These are phyloP conservation scores for Halichoerus grypus DNA, from an alignment of 2,113 vertebrate species.

Conservation along the genomic window DNA sequence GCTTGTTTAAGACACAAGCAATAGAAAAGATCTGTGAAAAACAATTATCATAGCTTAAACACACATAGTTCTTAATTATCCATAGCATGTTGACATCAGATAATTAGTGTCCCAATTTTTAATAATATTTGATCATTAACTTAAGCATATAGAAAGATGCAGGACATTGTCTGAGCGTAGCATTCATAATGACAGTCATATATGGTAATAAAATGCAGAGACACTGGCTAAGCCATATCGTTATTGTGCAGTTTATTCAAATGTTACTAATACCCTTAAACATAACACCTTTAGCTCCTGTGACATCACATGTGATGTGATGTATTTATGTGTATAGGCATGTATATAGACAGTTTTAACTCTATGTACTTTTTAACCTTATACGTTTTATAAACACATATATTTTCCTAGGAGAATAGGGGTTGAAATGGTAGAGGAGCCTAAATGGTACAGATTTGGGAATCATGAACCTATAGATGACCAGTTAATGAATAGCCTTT, in stretches of 20 bases:
- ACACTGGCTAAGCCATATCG: slow-evolving; percentile 51
- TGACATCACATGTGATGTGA: neutral
- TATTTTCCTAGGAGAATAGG: neutral
- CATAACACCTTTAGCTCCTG: neutral
- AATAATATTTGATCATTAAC: slow-evolving; percentile 89
- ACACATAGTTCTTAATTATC: slow-evolving; percentile 89
- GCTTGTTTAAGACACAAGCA: slow-evolving; percentile 87
- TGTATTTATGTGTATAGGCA: neutral
- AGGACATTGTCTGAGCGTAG: slow-evolving; percentile 76
- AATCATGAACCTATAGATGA: neutral
- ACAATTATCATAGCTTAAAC: slow-evolving; percentile 88
- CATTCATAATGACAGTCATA: neutral
- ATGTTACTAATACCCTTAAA: slow-evolving; percentile 22
- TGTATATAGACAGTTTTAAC: neutral
- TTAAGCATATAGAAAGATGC: slow-evolving; percentile 81
- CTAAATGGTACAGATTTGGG: neutral
- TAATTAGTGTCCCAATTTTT: slow-evolving; percentile 90
- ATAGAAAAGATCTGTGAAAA: slow-evolving; percentile 86
- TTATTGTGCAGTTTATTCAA: slow-evolving; percentile 57
- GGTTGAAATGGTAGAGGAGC: neutral
- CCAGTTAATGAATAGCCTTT: neutral
- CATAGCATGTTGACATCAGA: slow-evolving; percentile 90
- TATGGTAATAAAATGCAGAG: neutral
- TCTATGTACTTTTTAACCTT: neutral
- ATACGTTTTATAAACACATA: neutral